A percentile compares a stretch with the other conserved stretches of the same genome.
These are phyloP conservation scores for Plagiodera versicolora DNA, from an alignment of 2,888 invertebrate species.

Conservation along the genomic window DNA sequence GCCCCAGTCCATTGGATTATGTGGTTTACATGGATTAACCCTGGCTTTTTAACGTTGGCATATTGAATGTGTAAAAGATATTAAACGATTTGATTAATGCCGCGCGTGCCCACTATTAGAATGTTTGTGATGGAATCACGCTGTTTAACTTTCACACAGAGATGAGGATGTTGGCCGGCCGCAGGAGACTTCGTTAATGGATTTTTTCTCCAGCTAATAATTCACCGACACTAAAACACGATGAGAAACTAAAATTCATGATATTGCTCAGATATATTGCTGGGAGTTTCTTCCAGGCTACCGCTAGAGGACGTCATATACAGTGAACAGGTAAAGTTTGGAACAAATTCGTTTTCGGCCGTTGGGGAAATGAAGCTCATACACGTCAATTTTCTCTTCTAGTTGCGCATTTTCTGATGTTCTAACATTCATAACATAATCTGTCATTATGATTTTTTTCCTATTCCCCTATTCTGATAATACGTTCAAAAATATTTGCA, in stretches of 20 bases:
- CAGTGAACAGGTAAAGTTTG: no score
- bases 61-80: slow-evolving; percentile 54
- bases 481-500: no score
- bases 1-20: slow-evolving; percentile 47
- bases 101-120: slow-evolving; percentile 50
- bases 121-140: slow-evolving; percentile 51
- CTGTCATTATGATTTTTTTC: no score
- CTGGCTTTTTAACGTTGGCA: slow-evolving; percentile 52
- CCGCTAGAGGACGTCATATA: no score
- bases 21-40: slow-evolving; percentile 54
- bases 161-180: slow-evolving; percentile 28
- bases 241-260: neutral
- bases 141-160: slow-evolving; percentile 54
- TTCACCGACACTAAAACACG: slow-evolving; percentile 1
- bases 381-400: no score
- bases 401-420: no score
- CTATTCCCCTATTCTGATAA: no score
- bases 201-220: slow-evolving; percentile 17
- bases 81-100: slow-evolving; percentile 52
- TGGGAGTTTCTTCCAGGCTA: no score
- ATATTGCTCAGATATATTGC: no score
- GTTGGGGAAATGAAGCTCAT: no score
- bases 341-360: no score
- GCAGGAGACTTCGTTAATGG: slow-evolving; percentile 29
- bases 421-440: no score